Evolutionary conservation across 2,113 vertebrate species (phyloP).

Genomic region (Cathartes aura): DNA sequence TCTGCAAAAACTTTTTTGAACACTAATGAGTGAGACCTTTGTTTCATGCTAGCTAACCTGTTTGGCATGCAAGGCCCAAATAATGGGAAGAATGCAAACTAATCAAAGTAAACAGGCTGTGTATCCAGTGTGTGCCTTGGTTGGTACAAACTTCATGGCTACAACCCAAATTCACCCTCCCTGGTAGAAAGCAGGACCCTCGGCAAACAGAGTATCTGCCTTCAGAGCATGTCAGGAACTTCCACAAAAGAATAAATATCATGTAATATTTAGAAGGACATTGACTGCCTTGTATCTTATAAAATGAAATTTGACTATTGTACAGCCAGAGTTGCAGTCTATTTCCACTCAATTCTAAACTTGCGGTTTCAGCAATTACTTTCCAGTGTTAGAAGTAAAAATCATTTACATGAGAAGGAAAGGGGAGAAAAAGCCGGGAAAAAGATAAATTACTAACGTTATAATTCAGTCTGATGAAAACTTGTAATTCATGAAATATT

Average conservation of each 20-base stretch:
- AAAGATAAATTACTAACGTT: neutral
- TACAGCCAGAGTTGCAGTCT: neutral
- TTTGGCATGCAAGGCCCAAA: neutral
- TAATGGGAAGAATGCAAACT: neutral
- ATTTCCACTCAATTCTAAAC: neutral
- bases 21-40: neutral
- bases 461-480: conserved; percentile 43
- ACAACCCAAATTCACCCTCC: neutral
- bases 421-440: neutral
- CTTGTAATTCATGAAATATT: conserved; percentile 40
- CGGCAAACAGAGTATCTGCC: neutral
- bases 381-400: neutral
- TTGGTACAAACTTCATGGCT: neutral
- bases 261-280: neutral
- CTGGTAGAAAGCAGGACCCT: neutral
- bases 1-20: neutral
- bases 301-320: neutral
- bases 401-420: neutral
- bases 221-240: neutral
- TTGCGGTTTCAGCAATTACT: neutral
- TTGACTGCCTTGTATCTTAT: neutral
- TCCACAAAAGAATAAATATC: neutral
- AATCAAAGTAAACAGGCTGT: neutral
- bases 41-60: neutral
- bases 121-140: neutral